Base-by-base conservation (phyloP, 2,113 vertebrate genomes). In the Apeltes quadracus region DNA sequence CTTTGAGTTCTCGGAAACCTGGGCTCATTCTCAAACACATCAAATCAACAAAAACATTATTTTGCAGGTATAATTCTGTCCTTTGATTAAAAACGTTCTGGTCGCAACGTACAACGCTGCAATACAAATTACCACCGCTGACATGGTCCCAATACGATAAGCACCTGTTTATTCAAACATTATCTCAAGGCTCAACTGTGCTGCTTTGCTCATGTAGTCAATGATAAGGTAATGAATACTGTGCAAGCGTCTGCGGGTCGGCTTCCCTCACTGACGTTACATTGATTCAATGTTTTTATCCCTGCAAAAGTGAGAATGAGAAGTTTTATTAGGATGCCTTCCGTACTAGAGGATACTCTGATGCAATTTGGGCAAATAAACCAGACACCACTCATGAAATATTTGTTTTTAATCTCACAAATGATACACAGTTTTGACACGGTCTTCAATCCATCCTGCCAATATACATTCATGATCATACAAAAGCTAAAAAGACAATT, bases 391-490 rank as follows among this genome's bases (percentile, higher is more conserved):
- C 43, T 59, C 5, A 48, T 57, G 22, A 84, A 79, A 76, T 72
- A 38, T 63, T 78, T 11, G 8, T 56, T 84, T 90, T 90, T 88
- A 79, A 69, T 81, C 56, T 78, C 25, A 79, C 23, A 69, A 74
- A 75, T 89, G 73, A 87, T 75, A 85, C 39, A 66, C 39, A 63
- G 34, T 59, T 68, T 38, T 79, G 32, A 75, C 20, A 85, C 48
- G 67, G 74, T 73, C 69, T 63, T 72, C 48, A 68, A 48, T 72
- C 61, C 61, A 72, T 64, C 32, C 48, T 63, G 46, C 69, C 16
- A 78, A 77, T 75, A 85, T 78, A 88, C 81, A 90, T 82, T 85
- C 59, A 75, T 57, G 61, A 87, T 88, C 79, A 84, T 63, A 89
- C 84, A 90, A 69, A 54, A 13, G 56, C 18, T 12, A 64, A 77